phyloP scores from a whole-genome alignment of 1,140 invertebrate genomes.

The Aphaenogaster rudis region DNA sequence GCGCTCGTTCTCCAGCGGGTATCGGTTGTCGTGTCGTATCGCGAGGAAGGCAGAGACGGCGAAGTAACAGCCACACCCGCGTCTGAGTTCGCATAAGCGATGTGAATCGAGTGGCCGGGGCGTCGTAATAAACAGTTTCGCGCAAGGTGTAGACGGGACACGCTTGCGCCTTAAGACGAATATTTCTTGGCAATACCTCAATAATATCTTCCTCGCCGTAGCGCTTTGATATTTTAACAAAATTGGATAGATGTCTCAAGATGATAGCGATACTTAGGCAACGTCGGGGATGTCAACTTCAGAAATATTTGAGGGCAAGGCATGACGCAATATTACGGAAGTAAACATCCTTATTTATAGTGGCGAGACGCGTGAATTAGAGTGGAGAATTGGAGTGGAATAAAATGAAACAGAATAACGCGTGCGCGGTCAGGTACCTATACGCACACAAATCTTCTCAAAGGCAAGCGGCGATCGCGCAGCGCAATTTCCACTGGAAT shows the following conservation, averaged over 20 bases:
- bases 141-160: constrained; percentile 42
- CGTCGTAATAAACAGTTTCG: constrained; percentile 41
- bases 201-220: constrained; percentile 5
- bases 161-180: not conserved
- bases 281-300: constrained; percentile 18
- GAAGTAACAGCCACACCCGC: constrained; percentile 41
- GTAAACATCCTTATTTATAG: constrained; percentile 37
- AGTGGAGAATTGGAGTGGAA: constrained; percentile 14
- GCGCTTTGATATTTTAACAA: constrained; percentile 26
- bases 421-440: not conserved
- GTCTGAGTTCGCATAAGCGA: constrained; percentile 42
- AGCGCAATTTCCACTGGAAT: not conserved
- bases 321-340: constrained; percentile 27
- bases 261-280: not conserved
- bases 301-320: constrained; percentile 9
- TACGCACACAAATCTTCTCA: not conserved
- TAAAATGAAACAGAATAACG: constrained; percentile 9
- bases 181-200: constrained; percentile 15
- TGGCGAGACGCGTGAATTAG: constrained; percentile 13
- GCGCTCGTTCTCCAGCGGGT: constrained; percentile 42
- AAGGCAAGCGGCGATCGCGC: not conserved
- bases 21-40: constrained; percentile 51
- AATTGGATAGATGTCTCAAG: constrained; percentile 29
- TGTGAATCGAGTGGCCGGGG: constrained; percentile 47
- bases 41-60: constrained; percentile 31